Percentiles rank a stretch among this genome's conserved stretches.
These are phyloP conservation scores for Steatocranus sp. DNA, from an alignment of 2,797 vertebrate genomes.

Conservation along the genomic window DNA sequence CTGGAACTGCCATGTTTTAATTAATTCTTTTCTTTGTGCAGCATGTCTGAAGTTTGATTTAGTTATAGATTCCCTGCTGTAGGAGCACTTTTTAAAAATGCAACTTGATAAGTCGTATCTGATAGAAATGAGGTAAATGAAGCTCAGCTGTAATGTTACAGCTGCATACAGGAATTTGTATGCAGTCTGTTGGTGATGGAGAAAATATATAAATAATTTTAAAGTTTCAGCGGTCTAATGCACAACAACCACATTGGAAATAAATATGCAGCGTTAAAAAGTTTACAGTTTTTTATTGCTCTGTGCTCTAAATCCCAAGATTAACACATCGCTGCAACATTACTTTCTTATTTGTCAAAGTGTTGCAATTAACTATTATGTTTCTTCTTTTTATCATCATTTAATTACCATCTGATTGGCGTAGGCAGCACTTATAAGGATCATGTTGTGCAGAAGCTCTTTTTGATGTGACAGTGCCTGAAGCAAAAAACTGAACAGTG, in stretches of 20 bases:
- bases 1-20: background rate
- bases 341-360: background rate
- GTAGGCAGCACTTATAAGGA: background rate
- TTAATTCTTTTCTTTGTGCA: background rate
- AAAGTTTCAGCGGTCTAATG: background rate
- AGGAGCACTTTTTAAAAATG: background rate
- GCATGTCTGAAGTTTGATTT: background rate
- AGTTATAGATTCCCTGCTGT: background rate
- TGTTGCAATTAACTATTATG: background rate
- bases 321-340: background rate
- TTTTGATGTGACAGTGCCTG: background rate
- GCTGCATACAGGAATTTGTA: background rate
- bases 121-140: background rate
- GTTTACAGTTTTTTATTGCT: background rate
- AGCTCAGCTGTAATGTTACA: background rate
- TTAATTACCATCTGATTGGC: background rate
- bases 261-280: background rate
- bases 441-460: background rate
- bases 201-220: background rate
- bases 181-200: background rate
- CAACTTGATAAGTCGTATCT: background rate
- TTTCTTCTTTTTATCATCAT: background rate
- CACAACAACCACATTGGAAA: background rate
- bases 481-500: background rate
- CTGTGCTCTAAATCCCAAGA: background rate